Conservation (phyloP, 2,888 invertebrate genomes). For the Drosophila koepferae region DNA sequence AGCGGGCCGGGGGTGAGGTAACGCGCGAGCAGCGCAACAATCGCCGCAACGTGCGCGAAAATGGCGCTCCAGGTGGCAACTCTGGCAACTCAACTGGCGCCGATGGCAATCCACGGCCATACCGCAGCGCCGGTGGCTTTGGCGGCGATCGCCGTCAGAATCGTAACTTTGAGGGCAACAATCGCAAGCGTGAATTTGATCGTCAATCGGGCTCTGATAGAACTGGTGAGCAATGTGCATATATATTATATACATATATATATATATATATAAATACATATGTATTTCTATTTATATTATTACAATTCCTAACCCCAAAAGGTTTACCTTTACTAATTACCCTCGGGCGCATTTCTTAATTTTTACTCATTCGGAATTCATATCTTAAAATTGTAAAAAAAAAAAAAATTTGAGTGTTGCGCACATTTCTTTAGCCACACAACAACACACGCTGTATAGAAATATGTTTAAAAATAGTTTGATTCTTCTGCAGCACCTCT, state of each 20-base stretch:
- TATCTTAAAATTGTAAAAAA: slow-evolving; percentile 20
- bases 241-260: neutral
- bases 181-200: slow-evolving; percentile 95
- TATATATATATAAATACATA: neutral
- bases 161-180: slow-evolving; percentile 84
- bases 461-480: slow-evolving; percentile 74
- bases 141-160: slow-evolving; percentile 76
- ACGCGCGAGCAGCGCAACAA: slow-evolving; percentile 89
- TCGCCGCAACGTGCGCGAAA: slow-evolving; percentile 86
- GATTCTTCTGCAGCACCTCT: slow-evolving; percentile 36
- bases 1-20: slow-evolving; percentile 74
- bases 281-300: too few relatives aligned
- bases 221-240: slow-evolving; percentile 88
- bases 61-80: slow-evolving; percentile 74
- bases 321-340: neutral
- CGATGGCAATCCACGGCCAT: slow-evolving; percentile 64
- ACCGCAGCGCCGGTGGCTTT: slow-evolving; percentile 52
- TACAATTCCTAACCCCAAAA: slow-evolving; percentile 26
- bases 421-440: slow-evolving; percentile 46
- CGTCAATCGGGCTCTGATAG: slow-evolving; percentile 98
- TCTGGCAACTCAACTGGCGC: slow-evolving; percentile 46
- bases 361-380: slow-evolving; percentile 17
- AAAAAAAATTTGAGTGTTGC: slow-evolving; percentile 15
- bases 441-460: slow-evolving; percentile 46
- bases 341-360: neutral